These are phyloP conservation scores for Triplophysa siluroides DNA, from an alignment of 2,113 vertebrate genomes.

Conservation along the genomic window DNA sequence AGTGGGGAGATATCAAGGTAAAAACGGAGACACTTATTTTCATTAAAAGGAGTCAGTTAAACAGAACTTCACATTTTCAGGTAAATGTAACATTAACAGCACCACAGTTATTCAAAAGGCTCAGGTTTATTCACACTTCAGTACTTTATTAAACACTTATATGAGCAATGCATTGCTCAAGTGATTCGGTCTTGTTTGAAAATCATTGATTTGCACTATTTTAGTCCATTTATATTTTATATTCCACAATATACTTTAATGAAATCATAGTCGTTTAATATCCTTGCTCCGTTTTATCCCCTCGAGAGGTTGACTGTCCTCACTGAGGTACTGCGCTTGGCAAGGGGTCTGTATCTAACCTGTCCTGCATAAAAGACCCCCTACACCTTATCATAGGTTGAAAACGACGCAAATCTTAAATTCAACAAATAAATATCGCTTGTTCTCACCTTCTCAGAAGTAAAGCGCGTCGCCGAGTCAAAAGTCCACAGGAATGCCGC, in stretches of 20 bases:
- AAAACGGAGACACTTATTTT: background rate
- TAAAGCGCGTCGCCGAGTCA: conserved; percentile 7
- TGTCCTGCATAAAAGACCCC: conserved; percentile 13
- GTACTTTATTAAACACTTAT: background rate
- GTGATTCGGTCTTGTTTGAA: background rate
- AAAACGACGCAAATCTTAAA: background rate
- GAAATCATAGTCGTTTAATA: background rate
- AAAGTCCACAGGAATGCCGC: conserved; percentile 46
- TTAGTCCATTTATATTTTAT: background rate
- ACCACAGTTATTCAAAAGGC: background rate
- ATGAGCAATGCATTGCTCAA: background rate
- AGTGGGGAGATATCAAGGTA: background rate
- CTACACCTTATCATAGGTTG: background rate
- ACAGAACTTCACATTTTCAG: background rate
- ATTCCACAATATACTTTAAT: background rate
- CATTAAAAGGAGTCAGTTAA: background rate
- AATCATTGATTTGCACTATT: background rate
- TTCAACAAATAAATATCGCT: background rate
- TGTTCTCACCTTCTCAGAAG: conserved; percentile 25
- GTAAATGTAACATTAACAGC: background rate
- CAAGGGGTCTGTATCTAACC: background rate
- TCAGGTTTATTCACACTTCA: background rate
- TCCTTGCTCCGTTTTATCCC: conserved; percentile 4
- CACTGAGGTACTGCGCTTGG: conserved; percentile 2
- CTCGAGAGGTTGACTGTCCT: conserved; percentile 8